Evolutionary conservation across 2,888 invertebrate species (phyloP).

Genomic region (Glaucopsyche alexis): DNA sequence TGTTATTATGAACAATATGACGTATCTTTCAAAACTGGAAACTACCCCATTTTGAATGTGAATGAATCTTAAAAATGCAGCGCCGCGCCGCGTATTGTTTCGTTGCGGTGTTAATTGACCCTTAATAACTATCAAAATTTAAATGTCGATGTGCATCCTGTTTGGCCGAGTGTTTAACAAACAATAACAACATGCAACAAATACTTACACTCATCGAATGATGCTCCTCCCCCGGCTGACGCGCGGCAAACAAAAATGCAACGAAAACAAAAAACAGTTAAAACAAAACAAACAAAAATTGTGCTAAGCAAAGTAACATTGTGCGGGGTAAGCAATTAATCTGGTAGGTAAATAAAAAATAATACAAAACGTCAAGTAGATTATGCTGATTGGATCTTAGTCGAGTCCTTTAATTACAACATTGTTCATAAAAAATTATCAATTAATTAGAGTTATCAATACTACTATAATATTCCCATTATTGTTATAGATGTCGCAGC

Average conservation of each 20-base stretch:
- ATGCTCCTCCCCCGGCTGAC: slow-evolving; percentile 84
- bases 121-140: neutral
- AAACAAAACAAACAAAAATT: slow-evolving; percentile 62
- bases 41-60: too few species aligned
- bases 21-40: too few species aligned
- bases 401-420: neutral
- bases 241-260: slow-evolving; percentile 75
- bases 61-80: too few species aligned
- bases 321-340: neutral
- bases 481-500: slow-evolving; percentile 16
- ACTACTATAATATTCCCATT: neutral
- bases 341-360: neutral
- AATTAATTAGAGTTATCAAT: neutral
- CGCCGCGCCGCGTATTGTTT: too few species aligned
- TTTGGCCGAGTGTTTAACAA: slow-evolving; percentile 32
- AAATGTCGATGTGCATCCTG: neutral
- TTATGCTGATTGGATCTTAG: neutral
- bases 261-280: slow-evolving; percentile 72
- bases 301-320: slow-evolving; percentile 39
- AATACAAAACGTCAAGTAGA: neutral
- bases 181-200: slow-evolving; percentile 30
- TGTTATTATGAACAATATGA: too few species aligned
- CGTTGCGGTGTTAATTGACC: too few species aligned
- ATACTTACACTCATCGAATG: slow-evolving; percentile 86
- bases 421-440: neutral